Base-by-base conservation (phyloP, 2,797 vertebrate species). In the Gallinago nigripennis region DNA sequence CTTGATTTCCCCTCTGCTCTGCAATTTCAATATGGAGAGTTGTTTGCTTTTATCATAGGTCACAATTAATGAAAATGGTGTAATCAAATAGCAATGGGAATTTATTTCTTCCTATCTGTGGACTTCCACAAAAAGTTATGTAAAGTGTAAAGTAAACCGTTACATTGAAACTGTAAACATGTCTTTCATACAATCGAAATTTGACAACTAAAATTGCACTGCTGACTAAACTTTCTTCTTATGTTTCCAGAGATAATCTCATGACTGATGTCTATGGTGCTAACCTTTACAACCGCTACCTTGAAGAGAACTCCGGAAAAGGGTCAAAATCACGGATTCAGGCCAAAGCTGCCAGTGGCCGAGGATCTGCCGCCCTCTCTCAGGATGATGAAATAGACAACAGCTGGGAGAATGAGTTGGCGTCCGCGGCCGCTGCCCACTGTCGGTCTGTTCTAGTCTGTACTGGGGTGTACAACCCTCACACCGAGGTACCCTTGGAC, bases 201-300 rank as follows among this genome's bases (percentile, higher is more conserved):
- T 1, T 7, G 72, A 1, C 50, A n/a, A 5, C 12, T 17, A 0
- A 8, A 43, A 31, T 18, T 23, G 73, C 15, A 2, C 13, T 23
- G 53, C 70, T 92, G 70, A 91, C 68, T 2, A 3, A 9, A 2
- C 35, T 31, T 3, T 48, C 45, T 61, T 37, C 41, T 33, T 88
- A 1, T 16, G 1, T 69, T 77, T 63, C 31, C 93, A 99, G 99
- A 27, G 99, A 99, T 96, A 99, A 99, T 46, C 86, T 98, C 71
- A 99, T 99, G 98, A 99, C 99, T 0, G 99, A 99, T 21, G 98
- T 99, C 77, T 99, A 99, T 7, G 99, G 99, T 30, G 99, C 99
- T 24, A 99, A 99, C 96, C 98, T 99, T 46, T 99, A 99, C 97
- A 98, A 99, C 95, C 98, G 98, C 69, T 98, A 98, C 97, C 98